Evolutionary conservation across 1,140 invertebrate species (phyloP).

Genomic region (Oncopodura yosiiana): DNA sequence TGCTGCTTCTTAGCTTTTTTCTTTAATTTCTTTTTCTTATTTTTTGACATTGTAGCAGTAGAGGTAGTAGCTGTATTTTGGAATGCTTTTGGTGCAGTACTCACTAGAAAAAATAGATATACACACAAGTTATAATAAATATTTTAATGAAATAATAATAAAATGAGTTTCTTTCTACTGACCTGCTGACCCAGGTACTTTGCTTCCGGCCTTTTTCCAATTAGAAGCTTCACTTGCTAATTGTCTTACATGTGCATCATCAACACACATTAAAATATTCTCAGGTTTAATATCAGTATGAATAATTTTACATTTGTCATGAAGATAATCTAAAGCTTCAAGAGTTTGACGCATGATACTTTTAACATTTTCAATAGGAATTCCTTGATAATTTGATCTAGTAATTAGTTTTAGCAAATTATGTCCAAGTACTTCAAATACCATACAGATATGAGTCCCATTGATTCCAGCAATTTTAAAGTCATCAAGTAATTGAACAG

Average conservation of each 20-base stretch:
- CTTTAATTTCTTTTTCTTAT: constrained; percentile 60
- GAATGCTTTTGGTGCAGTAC: constrained; percentile 52
- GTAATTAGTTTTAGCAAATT: constrained; percentile 97
- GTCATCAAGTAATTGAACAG: constrained; percentile 93
- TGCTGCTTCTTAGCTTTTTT: constrained; percentile 52
- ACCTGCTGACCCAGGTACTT: constrained; percentile 77
- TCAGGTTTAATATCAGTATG: constrained; percentile 99
- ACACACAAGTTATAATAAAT: neutral
- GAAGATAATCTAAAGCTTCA: constrained; percentile 92
- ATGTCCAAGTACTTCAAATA: constrained; percentile 87
- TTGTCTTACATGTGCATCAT: constrained; percentile 72
- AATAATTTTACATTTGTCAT: constrained; percentile 94
- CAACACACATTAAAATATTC: constrained; percentile 91
- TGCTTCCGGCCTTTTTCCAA: constrained; percentile 74
- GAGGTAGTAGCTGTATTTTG: constrained; percentile 39
- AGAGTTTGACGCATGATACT: constrained; percentile 86
- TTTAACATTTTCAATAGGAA: constrained; percentile 87
- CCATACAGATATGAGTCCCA: constrained; percentile 93
- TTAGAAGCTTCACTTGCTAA: constrained; percentile 83
- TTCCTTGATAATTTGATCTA: constrained; percentile 93
- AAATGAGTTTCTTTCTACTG: no score
- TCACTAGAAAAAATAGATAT: constrained; percentile 43
- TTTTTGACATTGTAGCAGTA: constrained; percentile 55
- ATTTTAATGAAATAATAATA: no score
- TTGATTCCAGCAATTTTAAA: constrained; percentile 96